Evolutionary conservation across 2,888 invertebrate genomes (phyloP).

Genomic region (Cynaeus angustus): DNA sequence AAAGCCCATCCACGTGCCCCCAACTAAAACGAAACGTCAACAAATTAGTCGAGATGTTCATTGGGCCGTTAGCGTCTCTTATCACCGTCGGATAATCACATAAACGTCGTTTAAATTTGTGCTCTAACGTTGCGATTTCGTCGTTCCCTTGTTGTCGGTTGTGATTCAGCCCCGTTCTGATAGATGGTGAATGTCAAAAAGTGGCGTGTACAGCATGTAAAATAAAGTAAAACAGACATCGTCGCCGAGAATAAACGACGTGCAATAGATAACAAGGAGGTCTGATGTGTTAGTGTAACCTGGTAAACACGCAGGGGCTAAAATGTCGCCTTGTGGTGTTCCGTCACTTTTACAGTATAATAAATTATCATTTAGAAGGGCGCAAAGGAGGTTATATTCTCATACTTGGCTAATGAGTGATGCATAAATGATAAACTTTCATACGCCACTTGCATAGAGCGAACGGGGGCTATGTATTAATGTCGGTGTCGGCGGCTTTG

Average conservation of each 20-base stretch:
- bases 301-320: slow-evolving; percentile 31
- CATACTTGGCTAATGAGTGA: slow-evolving; percentile 45
- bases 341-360: slow-evolving; percentile 35
- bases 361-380: slow-evolving; percentile 40
- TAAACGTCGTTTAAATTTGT: slow-evolving; percentile 38
- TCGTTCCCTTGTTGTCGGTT: slow-evolving; percentile 1
- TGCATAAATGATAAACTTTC: slow-evolving; percentile 45
- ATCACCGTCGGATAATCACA: slow-evolving; percentile 39
- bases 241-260: slow-evolving; percentile 35
- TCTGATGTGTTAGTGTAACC: slow-evolving; percentile 30
- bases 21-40: slow-evolving; percentile 37
- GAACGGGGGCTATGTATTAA: slow-evolving; percentile 39
- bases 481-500: slow-evolving; percentile 43
- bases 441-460: slow-evolving; percentile 34
- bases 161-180: slow-evolving; percentile 35
- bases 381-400: slow-evolving; percentile 34
- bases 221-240: slow-evolving; percentile 44
- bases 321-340: slow-evolving; percentile 21
- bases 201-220: slow-evolving; percentile 36
- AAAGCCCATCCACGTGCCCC: slow-evolving; percentile 31
- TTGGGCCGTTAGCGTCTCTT: slow-evolving; percentile 38
- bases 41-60: slow-evolving; percentile 43
- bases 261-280: slow-evolving; percentile 39
- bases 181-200: slow-evolving; percentile 42
- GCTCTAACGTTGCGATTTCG: slow-evolving; percentile 19